Conservation (phyloP, 1,140 invertebrate genomes). For the Pogonomyrmex californicus region DNA sequence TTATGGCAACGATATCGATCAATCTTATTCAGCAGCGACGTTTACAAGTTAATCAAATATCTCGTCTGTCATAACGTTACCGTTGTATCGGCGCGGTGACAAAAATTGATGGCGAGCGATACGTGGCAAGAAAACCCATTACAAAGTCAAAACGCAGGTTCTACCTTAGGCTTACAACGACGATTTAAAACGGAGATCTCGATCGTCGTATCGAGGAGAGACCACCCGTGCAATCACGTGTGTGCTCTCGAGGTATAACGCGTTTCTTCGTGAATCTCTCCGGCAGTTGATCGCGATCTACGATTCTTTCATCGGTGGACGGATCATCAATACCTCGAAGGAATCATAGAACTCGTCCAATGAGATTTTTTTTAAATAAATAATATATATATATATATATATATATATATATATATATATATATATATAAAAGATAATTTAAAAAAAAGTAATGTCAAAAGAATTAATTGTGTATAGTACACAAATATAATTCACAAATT, state of each 20-base stretch:
- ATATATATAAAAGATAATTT: not conserved
- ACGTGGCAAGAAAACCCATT: constrained; percentile 25
- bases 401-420: not conserved
- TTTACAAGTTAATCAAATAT: constrained; percentile 55
- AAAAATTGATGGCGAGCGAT: constrained; percentile 49
- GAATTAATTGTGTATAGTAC: not conserved
- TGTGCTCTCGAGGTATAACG: constrained; percentile 51
- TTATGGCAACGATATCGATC: not conserved
- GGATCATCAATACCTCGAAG: constrained; percentile 42
- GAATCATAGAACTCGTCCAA: constrained; percentile 54
- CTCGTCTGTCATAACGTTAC: constrained; percentile 48
- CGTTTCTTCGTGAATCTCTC: constrained; percentile 64
- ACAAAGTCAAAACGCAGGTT: constrained; percentile 50
- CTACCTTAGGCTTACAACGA: constrained; percentile 40
- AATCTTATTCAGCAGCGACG: constrained; percentile 30
- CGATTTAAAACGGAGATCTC: constrained; percentile 51
- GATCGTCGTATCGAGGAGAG: constrained; percentile 47
- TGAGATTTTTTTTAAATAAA: not conserved
- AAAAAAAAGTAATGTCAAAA: not conserved
- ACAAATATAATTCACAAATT: not conserved
- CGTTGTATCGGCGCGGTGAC: constrained; percentile 33
- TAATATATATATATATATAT: not conserved
- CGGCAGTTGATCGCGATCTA: constrained; percentile 59
- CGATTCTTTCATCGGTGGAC: constrained; percentile 51
- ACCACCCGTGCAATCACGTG: constrained; percentile 63